Percentiles rank a stretch among this genome's conserved stretches.
Conservation (phyloP, 2,888 invertebrate species). For the Linnaemya tessellans region DNA sequence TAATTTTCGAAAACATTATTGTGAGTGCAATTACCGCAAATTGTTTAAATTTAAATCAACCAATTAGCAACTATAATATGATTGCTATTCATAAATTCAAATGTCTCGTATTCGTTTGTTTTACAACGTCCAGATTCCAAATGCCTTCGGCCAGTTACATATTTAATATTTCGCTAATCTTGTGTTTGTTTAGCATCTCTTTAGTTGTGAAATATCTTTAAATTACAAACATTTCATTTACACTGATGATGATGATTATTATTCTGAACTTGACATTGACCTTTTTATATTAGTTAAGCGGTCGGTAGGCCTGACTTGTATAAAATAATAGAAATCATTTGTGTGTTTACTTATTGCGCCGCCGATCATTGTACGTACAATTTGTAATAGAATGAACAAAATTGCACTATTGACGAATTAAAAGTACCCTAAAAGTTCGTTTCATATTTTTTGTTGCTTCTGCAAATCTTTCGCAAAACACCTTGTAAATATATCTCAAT, state of each 20-base stretch:
- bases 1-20: too few species aligned
- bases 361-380: neutral
- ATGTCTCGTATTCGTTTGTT: neutral
- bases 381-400: conserved; percentile 2
- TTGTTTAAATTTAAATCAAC: neutral
- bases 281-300: conserved; percentile 50
- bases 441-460: too few species aligned
- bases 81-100: neutral
- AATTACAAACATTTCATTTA: conserved; percentile 51
- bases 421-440: neutral
- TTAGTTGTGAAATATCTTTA: conserved; percentile 25
- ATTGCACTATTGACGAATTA: neutral
- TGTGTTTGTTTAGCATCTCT: neutral
- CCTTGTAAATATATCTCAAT: too few species aligned
- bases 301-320: conserved; percentile 48
- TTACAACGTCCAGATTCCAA: neutral
- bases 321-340: conserved; percentile 64
- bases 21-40: neutral
- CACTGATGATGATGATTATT: conserved; percentile 40
- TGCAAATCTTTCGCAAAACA: too few species aligned
- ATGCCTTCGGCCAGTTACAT: neutral
- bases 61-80: neutral
- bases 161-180: neutral
- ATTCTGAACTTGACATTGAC: conserved; percentile 71
- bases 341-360: neutral